Evolutionary conservation across 2,888 invertebrate species (phyloP).

Genomic region (Ophioninae sp.): DNA sequence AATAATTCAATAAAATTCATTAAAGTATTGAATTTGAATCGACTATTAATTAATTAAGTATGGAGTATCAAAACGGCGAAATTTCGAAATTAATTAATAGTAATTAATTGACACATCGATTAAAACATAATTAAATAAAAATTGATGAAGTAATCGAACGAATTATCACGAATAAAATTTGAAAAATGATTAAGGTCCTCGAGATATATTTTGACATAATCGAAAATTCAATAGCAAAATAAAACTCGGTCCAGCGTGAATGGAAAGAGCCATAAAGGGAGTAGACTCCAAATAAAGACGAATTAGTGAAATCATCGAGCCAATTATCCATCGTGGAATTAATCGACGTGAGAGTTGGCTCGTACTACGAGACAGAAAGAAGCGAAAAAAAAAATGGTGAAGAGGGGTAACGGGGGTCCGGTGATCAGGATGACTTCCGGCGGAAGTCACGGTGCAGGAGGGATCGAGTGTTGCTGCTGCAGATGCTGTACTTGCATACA

Average conservation of each 20-base stretch:
- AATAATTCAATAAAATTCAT: too few relatives aligned
- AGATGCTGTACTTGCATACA: slow-evolving; percentile 91
- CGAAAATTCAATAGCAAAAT: neutral
- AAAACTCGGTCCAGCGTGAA: neutral
- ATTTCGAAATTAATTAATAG: too few relatives aligned
- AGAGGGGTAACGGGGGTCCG: slow-evolving; percentile 70
- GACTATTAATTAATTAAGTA: too few relatives aligned
- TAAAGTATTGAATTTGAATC: too few relatives aligned
- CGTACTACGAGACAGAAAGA: neutral
- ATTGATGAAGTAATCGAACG: too few relatives aligned
- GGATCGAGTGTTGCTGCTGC: slow-evolving; percentile 87
- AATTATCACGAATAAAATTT: too few relatives aligned
- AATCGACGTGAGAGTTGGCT: slow-evolving; percentile 19
- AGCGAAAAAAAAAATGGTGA: slow-evolving; percentile 58
- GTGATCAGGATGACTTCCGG: slow-evolving; percentile 74
- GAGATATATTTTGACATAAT: too few relatives aligned
- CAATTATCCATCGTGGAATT: neutral
- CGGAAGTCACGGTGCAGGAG: slow-evolving; percentile 79
- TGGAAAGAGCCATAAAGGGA: neutral
- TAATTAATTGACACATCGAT: too few relatives aligned
- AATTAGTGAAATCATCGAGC: neutral
- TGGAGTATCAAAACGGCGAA: too few relatives aligned
- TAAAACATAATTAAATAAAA: too few relatives aligned
- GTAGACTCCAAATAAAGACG: neutral
- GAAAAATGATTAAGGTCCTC: too few relatives aligned